Percentiles rank a stretch among this genome's conserved stretches.
Conservation (phyloP, 2,113 vertebrate species). For the Anthoscopus minutus region DNA sequence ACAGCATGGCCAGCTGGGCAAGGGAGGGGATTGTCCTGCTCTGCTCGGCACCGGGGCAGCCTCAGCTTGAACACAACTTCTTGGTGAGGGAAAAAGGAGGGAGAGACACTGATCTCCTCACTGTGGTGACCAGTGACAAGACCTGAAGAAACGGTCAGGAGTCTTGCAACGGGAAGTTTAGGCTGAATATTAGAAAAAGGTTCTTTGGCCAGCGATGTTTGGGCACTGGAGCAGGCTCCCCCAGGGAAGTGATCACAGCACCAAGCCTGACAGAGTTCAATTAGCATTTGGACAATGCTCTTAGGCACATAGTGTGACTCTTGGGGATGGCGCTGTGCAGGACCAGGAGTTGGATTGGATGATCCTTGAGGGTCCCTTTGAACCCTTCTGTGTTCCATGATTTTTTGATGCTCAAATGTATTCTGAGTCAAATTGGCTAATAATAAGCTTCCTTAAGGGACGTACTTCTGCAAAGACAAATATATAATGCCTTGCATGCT, state of each 20-base stretch:
- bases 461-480: neutral
- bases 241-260: neutral
- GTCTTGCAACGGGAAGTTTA: neutral
- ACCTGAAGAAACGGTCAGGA: neutral
- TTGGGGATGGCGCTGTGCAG: neutral
- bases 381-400: neutral
- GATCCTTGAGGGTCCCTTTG: neutral
- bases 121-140: neutral
- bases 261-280: neutral
- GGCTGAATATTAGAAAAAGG: neutral
- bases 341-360: neutral
- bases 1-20: accelerated
- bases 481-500: neutral
- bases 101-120: neutral
- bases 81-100: neutral
- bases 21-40: neutral
- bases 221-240: neutral
- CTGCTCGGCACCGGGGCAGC: neutral
- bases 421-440: neutral
- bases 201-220: accelerated
- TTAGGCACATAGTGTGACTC: neutral
- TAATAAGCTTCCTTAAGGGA: neutral
- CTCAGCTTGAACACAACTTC: neutral
- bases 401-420: neutral
- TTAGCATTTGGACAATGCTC: neutral